These are phyloP conservation scores for Tetragonisca angustula DNA, from an alignment of 2,888 invertebrate species.

Conservation along the genomic window DNA sequence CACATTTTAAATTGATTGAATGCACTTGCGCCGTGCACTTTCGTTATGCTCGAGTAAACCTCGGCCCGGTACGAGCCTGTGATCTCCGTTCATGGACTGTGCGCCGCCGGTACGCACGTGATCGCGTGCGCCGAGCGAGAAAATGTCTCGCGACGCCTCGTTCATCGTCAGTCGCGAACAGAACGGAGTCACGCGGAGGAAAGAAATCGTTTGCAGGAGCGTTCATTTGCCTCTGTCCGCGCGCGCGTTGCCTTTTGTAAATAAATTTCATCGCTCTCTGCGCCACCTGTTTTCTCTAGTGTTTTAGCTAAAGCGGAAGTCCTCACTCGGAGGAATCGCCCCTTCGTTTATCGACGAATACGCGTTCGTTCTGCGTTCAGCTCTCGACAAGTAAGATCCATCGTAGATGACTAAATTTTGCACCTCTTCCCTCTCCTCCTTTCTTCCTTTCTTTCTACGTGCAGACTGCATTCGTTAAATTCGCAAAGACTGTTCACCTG, in stretches of 20 bases:
- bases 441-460: conserved; percentile 16
- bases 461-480: conserved; percentile 45
- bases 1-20: conserved; percentile 63
- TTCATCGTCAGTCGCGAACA: conserved; percentile 7
- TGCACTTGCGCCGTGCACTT: conserved; percentile 59
- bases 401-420: conserved; percentile 32
- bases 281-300: conserved; percentile 61
- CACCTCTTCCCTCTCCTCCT: neutral
- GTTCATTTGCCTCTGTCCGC: conserved; percentile 12
- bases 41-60: conserved; percentile 68
- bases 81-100: conserved; percentile 53
- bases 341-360: neutral
- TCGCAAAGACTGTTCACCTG: conserved; percentile 59
- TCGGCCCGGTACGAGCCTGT: conserved; percentile 52
- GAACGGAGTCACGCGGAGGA: conserved; percentile 6
- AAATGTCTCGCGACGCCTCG: conserved; percentile 16
- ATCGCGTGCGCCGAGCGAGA: conserved; percentile 39
- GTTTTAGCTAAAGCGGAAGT: conserved; percentile 66
- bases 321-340: conserved; percentile 17
- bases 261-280: conserved; percentile 54
- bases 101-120: conserved; percentile 40
- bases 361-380: conserved; percentile 34
- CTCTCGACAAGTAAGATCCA: conserved; percentile 38
- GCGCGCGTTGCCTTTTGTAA: conserved; percentile 36
- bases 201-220: conserved; percentile 22